These are phyloP conservation scores for Spea multiplicata DNA, from an alignment of 2,113 vertebrate genomes.

Conservation along the genomic window DNA sequence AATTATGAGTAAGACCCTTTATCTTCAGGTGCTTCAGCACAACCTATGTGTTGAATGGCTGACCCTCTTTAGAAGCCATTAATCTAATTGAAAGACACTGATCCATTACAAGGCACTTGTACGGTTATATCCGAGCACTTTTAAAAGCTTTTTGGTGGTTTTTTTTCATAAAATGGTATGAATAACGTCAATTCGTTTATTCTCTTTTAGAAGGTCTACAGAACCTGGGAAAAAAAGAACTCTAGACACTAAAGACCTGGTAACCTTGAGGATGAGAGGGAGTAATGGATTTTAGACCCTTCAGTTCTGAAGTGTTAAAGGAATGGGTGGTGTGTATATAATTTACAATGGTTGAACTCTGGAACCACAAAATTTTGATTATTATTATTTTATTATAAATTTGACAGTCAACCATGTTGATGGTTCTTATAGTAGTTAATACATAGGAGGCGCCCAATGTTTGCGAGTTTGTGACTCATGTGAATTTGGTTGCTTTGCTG, in stretches of 20 bases:
- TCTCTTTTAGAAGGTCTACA: slow-evolving; percentile 31
- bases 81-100: slow-evolving; percentile 35
- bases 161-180: slow-evolving; percentile 32
- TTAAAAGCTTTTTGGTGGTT: slow-evolving; percentile 39
- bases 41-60: slow-evolving; percentile 30
- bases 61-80: slow-evolving; percentile 41
- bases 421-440: too few relatives aligned
- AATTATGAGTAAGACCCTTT: slow-evolving; percentile 32
- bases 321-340: neutral
- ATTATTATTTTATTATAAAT: too few relatives aligned
- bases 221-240: slow-evolving; percentile 18
- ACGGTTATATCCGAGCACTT: slow-evolving; percentile 44
- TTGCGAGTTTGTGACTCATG: too few relatives aligned
- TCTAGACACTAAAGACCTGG: slow-evolving; percentile 20
- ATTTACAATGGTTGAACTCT: neutral
- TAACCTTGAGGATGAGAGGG: slow-evolving; percentile 34
- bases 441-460: too few relatives aligned
- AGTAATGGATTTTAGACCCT: slow-evolving; percentile 32
- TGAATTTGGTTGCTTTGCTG: too few relatives aligned
- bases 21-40: slow-evolving; percentile 17
- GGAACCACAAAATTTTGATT: neutral
- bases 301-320: slow-evolving; percentile 30
- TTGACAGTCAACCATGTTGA: too few relatives aligned
- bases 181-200: slow-evolving; percentile 37
- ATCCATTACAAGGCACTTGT: slow-evolving; percentile 42